phyloP scores from a whole-genome alignment of 2,797 vertebrate genomes.

The Phoxinus dragarum region DNA sequence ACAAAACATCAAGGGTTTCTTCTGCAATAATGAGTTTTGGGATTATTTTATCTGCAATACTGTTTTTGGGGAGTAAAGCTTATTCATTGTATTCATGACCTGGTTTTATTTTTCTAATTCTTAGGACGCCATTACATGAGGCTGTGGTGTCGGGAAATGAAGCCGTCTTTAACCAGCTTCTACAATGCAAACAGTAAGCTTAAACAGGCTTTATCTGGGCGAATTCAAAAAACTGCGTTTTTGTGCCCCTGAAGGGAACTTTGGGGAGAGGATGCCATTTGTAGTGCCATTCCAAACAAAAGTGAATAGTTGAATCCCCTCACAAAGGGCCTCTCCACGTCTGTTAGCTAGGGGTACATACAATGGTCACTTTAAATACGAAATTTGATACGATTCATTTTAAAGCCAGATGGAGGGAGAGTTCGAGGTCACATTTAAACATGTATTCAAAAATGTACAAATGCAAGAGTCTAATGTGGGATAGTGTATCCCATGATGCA shows the following conservation, averaged over 20 bases:
- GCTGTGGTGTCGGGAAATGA: conserved; percentile 93
- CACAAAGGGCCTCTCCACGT: neutral
- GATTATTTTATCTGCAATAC: neutral
- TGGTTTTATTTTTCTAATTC: conserved; percentile 12
- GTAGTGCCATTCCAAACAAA: neutral
- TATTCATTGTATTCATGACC: neutral
- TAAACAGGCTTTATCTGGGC: neutral
- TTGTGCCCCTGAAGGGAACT: neutral
- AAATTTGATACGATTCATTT: neutral
- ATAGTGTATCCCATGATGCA: neutral
- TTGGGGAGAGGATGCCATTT: neutral
- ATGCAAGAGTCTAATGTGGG: neutral
- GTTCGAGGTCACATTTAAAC: neutral
- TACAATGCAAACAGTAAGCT: conserved; percentile 97
- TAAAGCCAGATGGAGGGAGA: neutral
- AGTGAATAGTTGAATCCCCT: neutral
- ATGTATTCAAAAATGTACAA: neutral
- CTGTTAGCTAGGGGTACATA: neutral
- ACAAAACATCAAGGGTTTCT: neutral
- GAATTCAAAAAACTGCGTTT: neutral
- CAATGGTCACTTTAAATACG: neutral
- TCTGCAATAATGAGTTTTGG: neutral
- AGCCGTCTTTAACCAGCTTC: conserved; percentile 92
- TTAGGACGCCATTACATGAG: conserved; percentile 91
- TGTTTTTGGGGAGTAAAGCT: neutral